A percentile compares a stretch with the other conserved stretches of the same genome.
Evolutionary conservation across 1,140 invertebrate species (phyloP).

Genomic region (Helicoverpa armigera): DNA sequence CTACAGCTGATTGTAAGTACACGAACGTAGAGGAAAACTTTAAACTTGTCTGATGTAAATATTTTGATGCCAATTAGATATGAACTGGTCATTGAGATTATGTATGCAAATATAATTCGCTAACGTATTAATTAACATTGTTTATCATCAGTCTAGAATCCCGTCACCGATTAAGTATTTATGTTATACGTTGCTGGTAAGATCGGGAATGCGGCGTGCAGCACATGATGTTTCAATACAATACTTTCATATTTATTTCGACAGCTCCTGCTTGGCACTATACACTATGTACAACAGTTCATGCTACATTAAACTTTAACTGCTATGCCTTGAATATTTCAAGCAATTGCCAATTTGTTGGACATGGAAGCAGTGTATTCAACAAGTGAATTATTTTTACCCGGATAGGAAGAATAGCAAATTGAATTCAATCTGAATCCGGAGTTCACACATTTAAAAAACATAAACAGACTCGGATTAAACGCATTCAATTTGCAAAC

Average conservation of each 20-base stretch:
- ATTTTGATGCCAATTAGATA: constrained; percentile 48
- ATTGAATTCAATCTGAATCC: constrained; percentile 23
- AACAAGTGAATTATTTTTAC: neutral
- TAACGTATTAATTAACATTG: constrained; percentile 36
- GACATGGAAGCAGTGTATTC: constrained; percentile 9
- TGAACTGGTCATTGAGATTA: constrained; percentile 12
- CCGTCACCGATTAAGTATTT: constrained; percentile 14
- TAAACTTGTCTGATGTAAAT: constrained; percentile 31
- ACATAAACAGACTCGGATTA: constrained; percentile 25
- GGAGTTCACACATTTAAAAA: constrained; percentile 35
- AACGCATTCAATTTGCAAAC: constrained; percentile 55
- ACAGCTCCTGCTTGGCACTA: neutral
- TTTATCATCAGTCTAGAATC: constrained; percentile 31
- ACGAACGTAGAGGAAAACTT: constrained; percentile 9
- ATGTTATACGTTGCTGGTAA: neutral
- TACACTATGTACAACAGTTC: neutral
- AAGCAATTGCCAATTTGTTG: neutral
- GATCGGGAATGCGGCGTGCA: neutral
- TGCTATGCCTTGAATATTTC: neutral
- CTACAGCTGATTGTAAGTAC: neutral
- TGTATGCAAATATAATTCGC: constrained; percentile 30
- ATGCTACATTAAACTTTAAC: constrained; percentile 17
- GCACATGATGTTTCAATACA: neutral
- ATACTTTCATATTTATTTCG: neutral
- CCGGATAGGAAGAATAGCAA: neutral